Percentiles rank a stretch among this genome's conserved stretches.
phyloP scores from a whole-genome alignment of 1,140 invertebrate species.

The Drosophila bipectinata region DNA sequence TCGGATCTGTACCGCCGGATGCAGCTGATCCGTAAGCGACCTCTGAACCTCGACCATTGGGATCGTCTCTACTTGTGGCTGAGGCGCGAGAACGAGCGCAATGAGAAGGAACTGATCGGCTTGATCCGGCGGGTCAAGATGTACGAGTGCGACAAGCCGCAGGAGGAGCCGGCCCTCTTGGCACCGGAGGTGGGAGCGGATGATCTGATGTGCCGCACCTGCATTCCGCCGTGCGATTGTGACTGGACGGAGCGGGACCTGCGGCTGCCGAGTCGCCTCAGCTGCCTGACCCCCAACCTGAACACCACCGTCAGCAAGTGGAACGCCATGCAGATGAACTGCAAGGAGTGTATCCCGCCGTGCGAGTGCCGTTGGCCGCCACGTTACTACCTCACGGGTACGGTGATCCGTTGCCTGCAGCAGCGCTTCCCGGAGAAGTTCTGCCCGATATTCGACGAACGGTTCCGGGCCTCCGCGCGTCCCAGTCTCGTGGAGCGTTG shows the following conservation, averaged over 20 bases:
- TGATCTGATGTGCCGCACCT: slow-evolving; percentile 28
- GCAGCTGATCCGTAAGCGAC: slow-evolving; percentile 48
- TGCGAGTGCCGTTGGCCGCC: slow-evolving; percentile 69
- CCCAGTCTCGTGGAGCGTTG: slow-evolving; percentile 62
- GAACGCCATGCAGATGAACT: slow-evolving; percentile 21
- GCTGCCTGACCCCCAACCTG: slow-evolving; percentile 17
- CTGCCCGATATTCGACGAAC: slow-evolving; percentile 65
- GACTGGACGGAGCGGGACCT: slow-evolving; percentile 41
- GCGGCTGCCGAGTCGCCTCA: slow-evolving; percentile 47
- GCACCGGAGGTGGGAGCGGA: neutral
- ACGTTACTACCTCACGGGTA: slow-evolving; percentile 67
- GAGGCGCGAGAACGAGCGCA: slow-evolving; percentile 43
- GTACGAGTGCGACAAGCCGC: slow-evolving; percentile 16
- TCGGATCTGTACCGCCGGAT: slow-evolving; percentile 63
- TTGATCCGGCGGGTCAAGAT: slow-evolving; percentile 12
- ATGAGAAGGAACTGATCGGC: slow-evolving; percentile 35
- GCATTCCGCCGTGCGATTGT: slow-evolving; percentile 69
- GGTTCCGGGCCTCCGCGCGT: slow-evolving; percentile 24
- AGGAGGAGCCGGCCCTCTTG: rapidly evolving
- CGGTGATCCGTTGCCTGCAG: slow-evolving; percentile 61
- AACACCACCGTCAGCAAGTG: slow-evolving; percentile 23
- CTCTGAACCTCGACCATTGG: slow-evolving; percentile 61
- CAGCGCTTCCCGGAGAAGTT: slow-evolving; percentile 66
- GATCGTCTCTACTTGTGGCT: slow-evolving; percentile 61
- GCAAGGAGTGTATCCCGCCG: slow-evolving; percentile 54